Evolutionary conservation across 2,113 vertebrate species (phyloP), one percentile per base, ranked within the genome.

Genomic region (Mastomys coucha): DNA sequence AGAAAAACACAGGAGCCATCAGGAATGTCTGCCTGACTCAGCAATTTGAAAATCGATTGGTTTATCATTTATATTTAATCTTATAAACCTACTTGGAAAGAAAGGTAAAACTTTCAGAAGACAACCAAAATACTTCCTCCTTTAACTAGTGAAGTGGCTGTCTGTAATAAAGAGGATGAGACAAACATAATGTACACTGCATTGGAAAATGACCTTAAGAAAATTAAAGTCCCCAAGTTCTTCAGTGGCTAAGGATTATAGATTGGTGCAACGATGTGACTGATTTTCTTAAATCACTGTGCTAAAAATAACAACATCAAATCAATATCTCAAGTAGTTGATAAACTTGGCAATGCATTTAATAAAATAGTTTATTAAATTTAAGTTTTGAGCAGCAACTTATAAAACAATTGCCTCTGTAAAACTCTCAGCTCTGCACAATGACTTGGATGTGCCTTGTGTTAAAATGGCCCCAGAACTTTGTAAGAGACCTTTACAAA

Each of bases 1-100:
- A 67, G 20, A 72, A 60, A 92, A 94, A 51, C 12, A 16, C 87
- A 95, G 45, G 94, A 96, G 53, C 63, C 72, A 96, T 49, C 31
- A 89, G 65, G n/a, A 87, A 39, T 89, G 92, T 91, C 90, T 96
- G 45, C 42, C 31, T 96, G 75, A 51, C 63, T 97, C 77, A 96
- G 94, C 33, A 91, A 94, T 88, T 92, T 96, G 53, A 53, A 93
- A 77, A 91, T 76, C 93, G 90, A 94, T 60, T 91, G 33, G 17
- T 31, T 31, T 65, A 51, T 26, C 28, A 80, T 91, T 96, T 84
- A 91, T 91, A 95, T 87, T 96, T 93, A 96, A 95, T 95, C 17
- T 70, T 92, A 93, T 67, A 28, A 10, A 65, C 45, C 19, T 86
- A 51, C 8, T 95, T 88, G 65, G 39, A 72, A 93, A 94, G 56